Percentiles rank a stretch among this genome's conserved stretches.
phyloP scores from a whole-genome alignment of 2,113 vertebrate genomes.

The Sarotherodon lohbergeri region DNA sequence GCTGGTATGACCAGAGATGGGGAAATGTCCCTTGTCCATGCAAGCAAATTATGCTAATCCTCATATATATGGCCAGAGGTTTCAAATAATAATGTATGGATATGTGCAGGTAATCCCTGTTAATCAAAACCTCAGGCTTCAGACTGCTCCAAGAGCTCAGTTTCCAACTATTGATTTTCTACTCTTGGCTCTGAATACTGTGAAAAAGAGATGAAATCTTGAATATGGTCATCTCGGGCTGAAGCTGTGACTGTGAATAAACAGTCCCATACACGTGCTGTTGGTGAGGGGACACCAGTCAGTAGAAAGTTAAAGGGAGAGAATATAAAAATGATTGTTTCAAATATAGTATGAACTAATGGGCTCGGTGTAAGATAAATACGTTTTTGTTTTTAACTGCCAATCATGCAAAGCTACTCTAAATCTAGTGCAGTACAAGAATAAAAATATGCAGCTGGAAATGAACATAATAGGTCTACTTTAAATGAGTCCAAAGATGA shows the following conservation, averaged over 20 bases:
- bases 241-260: not conserved
- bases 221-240: not conserved
- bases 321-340: not conserved
- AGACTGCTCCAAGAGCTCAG: not conserved
- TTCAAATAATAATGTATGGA: not conserved
- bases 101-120: not conserved
- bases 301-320: not conserved
- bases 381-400: not conserved
- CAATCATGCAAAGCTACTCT: not conserved
- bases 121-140: not conserved
- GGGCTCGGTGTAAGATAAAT: not conserved
- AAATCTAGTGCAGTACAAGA: not conserved
- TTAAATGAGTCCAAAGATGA: not conserved
- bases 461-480: not conserved
- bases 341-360: not conserved
- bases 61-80: not conserved
- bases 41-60: not conserved
- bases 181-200: not conserved
- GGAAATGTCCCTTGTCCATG: not conserved
- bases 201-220: not conserved
- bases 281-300: not conserved
- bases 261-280: not conserved
- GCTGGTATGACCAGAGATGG: not conserved
- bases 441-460: not conserved
- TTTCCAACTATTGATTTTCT: not conserved